These are phyloP conservation scores for Synergus itoensis DNA, from an alignment of 2,888 invertebrate genomes.

Conservation along the genomic window DNA sequence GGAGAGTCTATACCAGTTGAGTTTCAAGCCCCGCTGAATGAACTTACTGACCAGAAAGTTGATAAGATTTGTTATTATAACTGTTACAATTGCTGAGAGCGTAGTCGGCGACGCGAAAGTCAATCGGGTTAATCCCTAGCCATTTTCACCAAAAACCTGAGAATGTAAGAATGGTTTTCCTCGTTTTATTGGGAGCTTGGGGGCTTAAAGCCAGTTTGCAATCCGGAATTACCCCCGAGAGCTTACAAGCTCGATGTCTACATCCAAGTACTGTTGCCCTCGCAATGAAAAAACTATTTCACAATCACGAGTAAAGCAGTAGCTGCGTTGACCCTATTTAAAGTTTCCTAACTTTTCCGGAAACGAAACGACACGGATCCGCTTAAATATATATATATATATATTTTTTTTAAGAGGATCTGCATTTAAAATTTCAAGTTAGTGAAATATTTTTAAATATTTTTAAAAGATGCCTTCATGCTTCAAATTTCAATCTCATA, in stretches of 20 bases:
- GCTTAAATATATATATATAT: neutral
- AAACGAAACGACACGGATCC: neutral
- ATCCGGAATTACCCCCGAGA: slow-evolving; percentile 42
- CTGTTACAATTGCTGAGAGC: slow-evolving; percentile 39
- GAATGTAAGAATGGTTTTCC: slow-evolving; percentile 41
- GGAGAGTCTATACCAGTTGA: neutral
- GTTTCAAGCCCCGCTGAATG: slow-evolving; percentile 23
- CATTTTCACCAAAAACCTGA: slow-evolving; percentile 41
- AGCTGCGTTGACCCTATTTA: slow-evolving; percentile 31
- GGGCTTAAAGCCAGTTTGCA: slow-evolving; percentile 42
- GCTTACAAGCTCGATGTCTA: slow-evolving; percentile 38
- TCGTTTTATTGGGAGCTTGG: slow-evolving; percentile 39
- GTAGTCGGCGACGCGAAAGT: slow-evolving; percentile 37
- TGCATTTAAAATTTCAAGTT: neutral
- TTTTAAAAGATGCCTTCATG: no score
- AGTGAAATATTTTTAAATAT: neutral
- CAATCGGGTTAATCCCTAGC: slow-evolving; percentile 38
- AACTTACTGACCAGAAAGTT: slow-evolving; percentile 38
- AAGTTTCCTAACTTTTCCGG: slow-evolving; percentile 5
- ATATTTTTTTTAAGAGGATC: neutral
- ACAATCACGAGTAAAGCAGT: slow-evolving; percentile 18
- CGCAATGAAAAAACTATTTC: slow-evolving; percentile 39
- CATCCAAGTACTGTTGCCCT: slow-evolving; percentile 28
- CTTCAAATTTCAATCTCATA: no score
- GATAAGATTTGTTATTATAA: slow-evolving; percentile 42